Percentiles rank a stretch among this genome's conserved stretches.
These are phyloP conservation scores for Typhlichthys subterraneus DNA, from an alignment of 2,797 vertebrate genomes.

Conservation along the genomic window DNA sequence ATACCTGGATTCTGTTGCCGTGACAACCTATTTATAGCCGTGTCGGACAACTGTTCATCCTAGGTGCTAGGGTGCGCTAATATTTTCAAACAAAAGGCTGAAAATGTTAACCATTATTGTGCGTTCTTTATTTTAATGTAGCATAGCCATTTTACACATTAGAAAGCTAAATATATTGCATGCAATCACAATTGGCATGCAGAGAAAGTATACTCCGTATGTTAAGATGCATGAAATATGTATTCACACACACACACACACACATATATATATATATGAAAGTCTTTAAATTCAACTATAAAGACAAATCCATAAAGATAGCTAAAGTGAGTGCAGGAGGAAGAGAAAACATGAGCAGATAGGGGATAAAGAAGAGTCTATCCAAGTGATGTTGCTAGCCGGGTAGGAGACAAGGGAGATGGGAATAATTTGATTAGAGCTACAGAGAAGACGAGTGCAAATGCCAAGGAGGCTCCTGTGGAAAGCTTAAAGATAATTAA, in stretches of 20 bases:
- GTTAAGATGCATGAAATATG: too few relatives aligned
- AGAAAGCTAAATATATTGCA: constrained; percentile 7
- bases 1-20: constrained; percentile 73
- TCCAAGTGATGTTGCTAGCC: constrained; percentile 16
- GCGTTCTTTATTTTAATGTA: constrained; percentile 1
- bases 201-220: background rate
- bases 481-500: constrained; percentile 67
- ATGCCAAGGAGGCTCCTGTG: constrained; percentile 55
- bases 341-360: constrained; percentile 16
- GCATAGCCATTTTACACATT: background rate
- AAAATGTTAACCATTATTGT: background rate
- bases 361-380: constrained; percentile 15
- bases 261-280: too few relatives aligned
- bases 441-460: constrained; percentile 50
- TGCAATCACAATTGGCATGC: background rate
- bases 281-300: too few relatives aligned
- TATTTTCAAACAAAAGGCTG: background rate
- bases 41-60: constrained; percentile 53
- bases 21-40: constrained; percentile 80
- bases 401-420: constrained; percentile 42
- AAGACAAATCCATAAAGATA: constrained; percentile 8
- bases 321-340: constrained; percentile 18
- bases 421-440: constrained; percentile 64
- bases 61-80: constrained; percentile 33
- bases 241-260: too few relatives aligned